These are phyloP conservation scores for Diabrotica balteata DNA, from an alignment of 2,888 invertebrate genomes.

Conservation along the genomic window DNA sequence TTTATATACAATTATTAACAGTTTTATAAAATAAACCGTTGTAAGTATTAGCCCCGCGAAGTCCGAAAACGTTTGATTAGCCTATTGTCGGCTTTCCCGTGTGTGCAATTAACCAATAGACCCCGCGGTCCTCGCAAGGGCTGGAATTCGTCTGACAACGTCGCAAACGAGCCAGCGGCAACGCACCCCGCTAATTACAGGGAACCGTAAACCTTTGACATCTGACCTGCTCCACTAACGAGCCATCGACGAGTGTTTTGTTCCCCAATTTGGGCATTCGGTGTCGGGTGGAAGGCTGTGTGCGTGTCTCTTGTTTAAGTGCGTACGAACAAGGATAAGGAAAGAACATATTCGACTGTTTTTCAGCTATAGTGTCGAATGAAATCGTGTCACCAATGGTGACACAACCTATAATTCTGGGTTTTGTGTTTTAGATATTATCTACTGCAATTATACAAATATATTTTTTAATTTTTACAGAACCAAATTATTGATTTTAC, in stretches of 20 bases:
- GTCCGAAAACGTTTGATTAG: too few relatives aligned
- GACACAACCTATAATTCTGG: too few relatives aligned
- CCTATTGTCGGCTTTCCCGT: conserved; percentile 5
- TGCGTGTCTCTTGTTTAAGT: conserved; percentile 14
- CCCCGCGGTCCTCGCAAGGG: background rate
- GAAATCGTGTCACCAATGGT: too few relatives aligned
- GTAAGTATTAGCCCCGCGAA: too few relatives aligned
- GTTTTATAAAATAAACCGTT: too few relatives aligned
- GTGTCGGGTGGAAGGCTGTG: conserved; percentile 29
- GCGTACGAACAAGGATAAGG: background rate
- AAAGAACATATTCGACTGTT: too few relatives aligned
- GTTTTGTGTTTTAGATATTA: too few relatives aligned
- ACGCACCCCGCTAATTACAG: conserved; percentile 59
- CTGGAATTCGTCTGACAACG: conserved; percentile 11
- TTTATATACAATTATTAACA: too few relatives aligned
- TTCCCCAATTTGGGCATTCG: conserved; percentile 46
- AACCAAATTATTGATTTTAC: too few relatives aligned
- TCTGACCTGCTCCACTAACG: conserved; percentile 61
- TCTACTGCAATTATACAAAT: too few relatives aligned
- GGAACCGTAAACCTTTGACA: conserved; percentile 63
- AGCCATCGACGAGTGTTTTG: conserved; percentile 58
- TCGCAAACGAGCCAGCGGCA: conserved; percentile 47
- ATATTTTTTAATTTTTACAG: too few relatives aligned
- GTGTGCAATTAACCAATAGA: conserved; percentile 6
- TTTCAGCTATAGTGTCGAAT: too few relatives aligned